Evolutionary conservation across 2,888 invertebrate species (phyloP).

Genomic region (Cyclophora albipunctata): DNA sequence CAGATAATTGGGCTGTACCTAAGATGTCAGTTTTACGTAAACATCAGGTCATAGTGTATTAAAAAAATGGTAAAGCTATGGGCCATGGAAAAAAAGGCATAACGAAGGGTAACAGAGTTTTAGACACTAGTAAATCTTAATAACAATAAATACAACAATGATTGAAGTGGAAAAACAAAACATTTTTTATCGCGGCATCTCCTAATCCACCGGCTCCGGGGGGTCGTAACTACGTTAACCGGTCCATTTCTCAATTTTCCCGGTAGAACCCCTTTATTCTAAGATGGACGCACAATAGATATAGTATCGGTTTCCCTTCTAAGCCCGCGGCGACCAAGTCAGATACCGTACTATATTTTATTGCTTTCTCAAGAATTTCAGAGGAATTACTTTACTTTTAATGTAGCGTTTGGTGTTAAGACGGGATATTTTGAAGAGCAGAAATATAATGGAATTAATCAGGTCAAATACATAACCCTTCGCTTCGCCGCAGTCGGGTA

Average conservation of each 20-base stretch:
- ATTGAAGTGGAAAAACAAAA: slow-evolving; percentile 46
- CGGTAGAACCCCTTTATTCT: slow-evolving; percentile 50
- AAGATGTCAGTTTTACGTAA: no score
- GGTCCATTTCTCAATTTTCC: slow-evolving; percentile 75
- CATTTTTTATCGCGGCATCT: slow-evolving; percentile 61
- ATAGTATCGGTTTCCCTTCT: slow-evolving; percentile 52
- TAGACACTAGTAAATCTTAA: no score
- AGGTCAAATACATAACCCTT: no score
- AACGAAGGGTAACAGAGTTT: no score
- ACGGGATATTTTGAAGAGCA: no score
- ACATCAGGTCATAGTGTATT: no score
- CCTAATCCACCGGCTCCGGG: slow-evolving; percentile 50
- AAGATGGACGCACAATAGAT: slow-evolving; percentile 59
- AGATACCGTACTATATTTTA: slow-evolving; percentile 53
- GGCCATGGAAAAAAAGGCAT: no score
- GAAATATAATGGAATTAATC: no score
- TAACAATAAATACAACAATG: slow-evolving; percentile 31
- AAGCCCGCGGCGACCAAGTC: slow-evolving; percentile 53
- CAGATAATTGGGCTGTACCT: no score
- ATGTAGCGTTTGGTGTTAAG: slow-evolving; percentile 1
- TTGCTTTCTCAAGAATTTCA: slow-evolving; percentile 49
- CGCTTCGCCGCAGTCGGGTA: no score
- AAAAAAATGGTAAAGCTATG: no score
- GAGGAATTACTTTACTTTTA: slow-evolving; percentile 29
- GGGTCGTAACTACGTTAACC: slow-evolving; percentile 70